phyloP scores from a whole-genome alignment of 2,888 invertebrate genomes.

The Pollenia amentaria region DNA sequence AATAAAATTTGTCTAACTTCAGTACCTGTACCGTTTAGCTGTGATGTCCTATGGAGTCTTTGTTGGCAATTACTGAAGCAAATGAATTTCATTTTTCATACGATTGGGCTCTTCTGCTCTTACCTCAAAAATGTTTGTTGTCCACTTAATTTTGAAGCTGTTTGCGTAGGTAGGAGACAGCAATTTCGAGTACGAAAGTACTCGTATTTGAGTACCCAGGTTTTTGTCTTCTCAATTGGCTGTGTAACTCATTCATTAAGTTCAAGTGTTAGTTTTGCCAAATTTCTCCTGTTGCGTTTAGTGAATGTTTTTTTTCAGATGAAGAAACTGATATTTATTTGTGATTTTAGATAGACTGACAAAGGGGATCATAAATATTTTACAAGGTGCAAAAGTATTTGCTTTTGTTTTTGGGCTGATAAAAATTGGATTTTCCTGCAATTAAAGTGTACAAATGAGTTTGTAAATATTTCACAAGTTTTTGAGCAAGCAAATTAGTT shows the following conservation, averaged over 20 bases:
- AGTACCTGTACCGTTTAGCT: slow-evolving; percentile 39
- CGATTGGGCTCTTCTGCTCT: background rate
- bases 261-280: slow-evolving; percentile 48
- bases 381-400: slow-evolving; percentile 47
- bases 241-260: slow-evolving; percentile 71
- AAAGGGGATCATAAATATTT: slow-evolving; percentile 28
- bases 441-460: slow-evolving; percentile 39
- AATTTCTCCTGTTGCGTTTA: slow-evolving; percentile 61
- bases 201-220: slow-evolving; percentile 49
- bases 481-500: background rate
- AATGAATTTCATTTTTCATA: slow-evolving; percentile 18
- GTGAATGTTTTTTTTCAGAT: slow-evolving; percentile 24
- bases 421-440: slow-evolving; percentile 51
- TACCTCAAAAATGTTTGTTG: slow-evolving; percentile 50
- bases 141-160: slow-evolving; percentile 62
- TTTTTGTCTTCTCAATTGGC: slow-evolving; percentile 59
- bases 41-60: slow-evolving; percentile 44
- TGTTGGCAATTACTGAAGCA: slow-evolving; percentile 28
- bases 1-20: slow-evolving; percentile 1
- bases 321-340: slow-evolving; percentile 57
- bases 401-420: background rate
- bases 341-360: slow-evolving; percentile 26
- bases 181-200: slow-evolving; percentile 19
- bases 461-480: slow-evolving; percentile 37
- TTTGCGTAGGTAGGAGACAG: slow-evolving; percentile 21